phyloP scores from a whole-genome alignment of 1,140 invertebrate species.

The Drosophila insularis region DNA sequence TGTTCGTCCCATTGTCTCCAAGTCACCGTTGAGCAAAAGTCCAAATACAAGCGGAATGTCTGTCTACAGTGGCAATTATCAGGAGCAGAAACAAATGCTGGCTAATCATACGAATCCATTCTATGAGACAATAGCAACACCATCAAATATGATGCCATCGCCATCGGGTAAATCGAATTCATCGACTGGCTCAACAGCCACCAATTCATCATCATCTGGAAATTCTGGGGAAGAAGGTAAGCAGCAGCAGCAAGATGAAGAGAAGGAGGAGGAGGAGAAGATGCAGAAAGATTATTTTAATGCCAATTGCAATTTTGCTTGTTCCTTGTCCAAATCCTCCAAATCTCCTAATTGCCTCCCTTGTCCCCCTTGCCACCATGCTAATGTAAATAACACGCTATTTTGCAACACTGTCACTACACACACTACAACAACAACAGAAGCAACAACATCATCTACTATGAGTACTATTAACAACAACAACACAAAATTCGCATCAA shows the following conservation, averaged over 20 bases:
- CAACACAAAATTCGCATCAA: conserved; percentile 60
- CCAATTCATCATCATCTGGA: conserved; percentile 69
- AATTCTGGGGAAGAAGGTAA: conserved; percentile 80
- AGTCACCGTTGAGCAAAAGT: conserved; percentile 58
- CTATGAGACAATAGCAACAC: conserved; percentile 59
- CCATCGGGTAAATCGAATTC: conserved; percentile 78
- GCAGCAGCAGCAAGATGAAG: conserved; percentile 32
- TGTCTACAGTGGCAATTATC: conserved; percentile 54
- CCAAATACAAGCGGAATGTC: conserved; percentile 27
- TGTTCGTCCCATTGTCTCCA: conserved; percentile 74
- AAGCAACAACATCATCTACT: conserved; percentile 33
- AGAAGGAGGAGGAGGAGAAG: neutral
- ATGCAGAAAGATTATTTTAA: conserved; percentile 21
- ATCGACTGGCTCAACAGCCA: conserved; percentile 76
- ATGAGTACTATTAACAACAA: conserved; percentile 44
- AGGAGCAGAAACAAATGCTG: conserved; percentile 71
- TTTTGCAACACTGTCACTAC: conserved; percentile 38
- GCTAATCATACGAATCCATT: conserved; percentile 79
- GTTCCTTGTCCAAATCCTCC: conserved; percentile 23
- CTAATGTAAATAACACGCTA: conserved; percentile 73
- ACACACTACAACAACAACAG: conserved; percentile 41
- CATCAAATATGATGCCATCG: conserved; percentile 70
- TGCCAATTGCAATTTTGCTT: conserved; percentile 38
- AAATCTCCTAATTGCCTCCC: neutral
- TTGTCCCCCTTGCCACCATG: conserved; percentile 11